Evolutionary conservation across 2,797 vertebrate species (phyloP), one percentile per base, ranked within the genome.

Genomic region (Myoxocephalus aenaeus): DNA sequence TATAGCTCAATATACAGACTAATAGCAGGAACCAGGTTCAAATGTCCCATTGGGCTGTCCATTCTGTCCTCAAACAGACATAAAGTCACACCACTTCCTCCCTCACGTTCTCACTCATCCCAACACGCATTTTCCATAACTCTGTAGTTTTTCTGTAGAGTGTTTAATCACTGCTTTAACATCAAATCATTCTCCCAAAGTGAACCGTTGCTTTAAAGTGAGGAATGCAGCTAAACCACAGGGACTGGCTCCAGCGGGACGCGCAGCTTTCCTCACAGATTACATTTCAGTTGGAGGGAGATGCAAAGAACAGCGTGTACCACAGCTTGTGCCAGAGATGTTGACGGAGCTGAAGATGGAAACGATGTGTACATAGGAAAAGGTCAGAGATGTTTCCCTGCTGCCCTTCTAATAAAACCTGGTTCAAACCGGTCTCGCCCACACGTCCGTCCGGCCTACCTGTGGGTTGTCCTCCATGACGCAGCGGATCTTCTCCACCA

Each of bases 391-490:
- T 56, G n/a, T 58, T 22, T 67, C 9, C 8, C 53, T 58, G 20
- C 20, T 63, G 20, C 6, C 10, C 12, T 42, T 17, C 25, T 46
- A 67, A 51, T 66, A 12, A 69, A n/a, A 44, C 25, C 4, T 42
- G n/a, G 20, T 46, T 58, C n/a, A 14, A 20, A 54, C 27, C 20
- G 2, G 9, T 36, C 12, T 25, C 11, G 32, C 18, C 22, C 29
- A 17, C 4, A 17, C 32, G 2, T 56, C 29, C 12, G 3, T 25
- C n/a, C 36, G 5, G 9, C 79, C 86, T 94, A 99, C 98, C 96
- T 98, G 96, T 1, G 96, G 90, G 58, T 97, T 96, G 83, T 99
- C 98, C 89, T 99, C 98, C 97, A 99, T 99, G 81, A 99, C 91
- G 9, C 95, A 96, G 1, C 98, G 96, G 71, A 99, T 97, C 94